Conservation (phyloP, 1,140 invertebrate genomes). For the Pseudomyrmex pallidus region DNA sequence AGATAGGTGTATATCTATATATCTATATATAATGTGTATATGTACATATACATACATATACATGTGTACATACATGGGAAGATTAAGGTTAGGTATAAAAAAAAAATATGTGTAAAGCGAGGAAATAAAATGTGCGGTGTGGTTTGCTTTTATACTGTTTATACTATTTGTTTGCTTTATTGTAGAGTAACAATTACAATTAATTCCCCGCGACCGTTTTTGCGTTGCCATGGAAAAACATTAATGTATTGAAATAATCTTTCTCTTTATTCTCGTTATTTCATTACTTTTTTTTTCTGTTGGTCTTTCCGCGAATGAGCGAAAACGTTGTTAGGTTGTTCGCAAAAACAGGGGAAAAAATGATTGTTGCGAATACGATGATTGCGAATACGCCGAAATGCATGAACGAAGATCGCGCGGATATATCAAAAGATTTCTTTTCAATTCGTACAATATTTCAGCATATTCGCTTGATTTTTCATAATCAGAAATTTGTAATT, state of each 20-base stretch:
- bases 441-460: not conserved
- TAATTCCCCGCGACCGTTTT: not conserved
- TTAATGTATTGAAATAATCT: not conserved
- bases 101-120: not conserved
- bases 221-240: too few relatives aligned
- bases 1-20: not conserved
- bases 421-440: not conserved
- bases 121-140: not conserved
- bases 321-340: not conserved
- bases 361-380: not conserved
- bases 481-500: not conserved
- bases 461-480: not conserved
- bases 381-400: too few relatives aligned
- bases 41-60: too few relatives aligned
- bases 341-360: not conserved
- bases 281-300: not conserved
- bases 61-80: not conserved
- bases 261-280: not conserved
- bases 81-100: slow-evolving; percentile 4
- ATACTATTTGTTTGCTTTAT: not conserved
- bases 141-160: not conserved
- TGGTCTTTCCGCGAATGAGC: not conserved
- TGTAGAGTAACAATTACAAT: not conserved
- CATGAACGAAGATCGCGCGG: not conserved
- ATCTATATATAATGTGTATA: too few relatives aligned